Evolutionary conservation across 2,113 vertebrate species (phyloP).

Genomic region (Sterrhoptilus dennistouni): DNA sequence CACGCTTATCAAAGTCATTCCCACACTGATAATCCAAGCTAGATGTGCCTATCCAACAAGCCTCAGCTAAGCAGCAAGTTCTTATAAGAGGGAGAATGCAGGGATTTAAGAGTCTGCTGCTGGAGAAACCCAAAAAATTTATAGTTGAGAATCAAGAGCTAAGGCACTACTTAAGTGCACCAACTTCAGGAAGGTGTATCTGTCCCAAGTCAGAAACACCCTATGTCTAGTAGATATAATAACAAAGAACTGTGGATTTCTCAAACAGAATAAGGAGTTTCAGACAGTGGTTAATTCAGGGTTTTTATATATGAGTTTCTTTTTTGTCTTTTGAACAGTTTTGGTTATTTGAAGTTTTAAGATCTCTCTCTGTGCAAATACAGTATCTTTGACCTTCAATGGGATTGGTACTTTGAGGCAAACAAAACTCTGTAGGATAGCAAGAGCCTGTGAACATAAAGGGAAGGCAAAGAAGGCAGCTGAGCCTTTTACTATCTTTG

Average conservation of each 20-base stretch:
- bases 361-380: background rate
- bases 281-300: background rate
- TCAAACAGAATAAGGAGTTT: background rate
- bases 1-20: background rate
- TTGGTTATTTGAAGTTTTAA: background rate
- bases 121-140: background rate
- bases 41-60: background rate
- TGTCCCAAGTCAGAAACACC: background rate
- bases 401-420: background rate
- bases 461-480: background rate
- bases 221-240: background rate
- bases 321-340: background rate
- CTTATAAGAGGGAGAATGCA: background rate
- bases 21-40: background rate
- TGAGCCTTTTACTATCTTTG: background rate
- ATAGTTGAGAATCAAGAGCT: background rate
- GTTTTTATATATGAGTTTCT: background rate
- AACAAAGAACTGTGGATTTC: background rate
- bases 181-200: background rate
- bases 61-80: background rate
- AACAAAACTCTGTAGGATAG: background rate
- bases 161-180: background rate
- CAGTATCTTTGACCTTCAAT: background rate
- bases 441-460: background rate
- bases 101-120: background rate